phyloP scores from a whole-genome alignment of 2,113 vertebrate genomes.

The Thymallus thymallus region DNA sequence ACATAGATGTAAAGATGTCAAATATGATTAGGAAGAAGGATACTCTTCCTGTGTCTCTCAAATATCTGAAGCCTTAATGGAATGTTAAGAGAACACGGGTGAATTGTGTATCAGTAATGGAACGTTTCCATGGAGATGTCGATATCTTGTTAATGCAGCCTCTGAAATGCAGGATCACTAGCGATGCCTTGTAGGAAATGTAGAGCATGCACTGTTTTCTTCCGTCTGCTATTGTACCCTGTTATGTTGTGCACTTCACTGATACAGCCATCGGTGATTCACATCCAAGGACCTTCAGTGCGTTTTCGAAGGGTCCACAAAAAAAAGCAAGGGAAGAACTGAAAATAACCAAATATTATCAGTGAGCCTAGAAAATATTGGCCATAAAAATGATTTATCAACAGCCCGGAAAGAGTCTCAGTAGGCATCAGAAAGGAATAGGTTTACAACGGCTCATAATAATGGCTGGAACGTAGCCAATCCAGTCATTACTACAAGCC shows the following conservation, averaged over 20 bases:
- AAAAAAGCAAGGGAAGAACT: too few relatives aligned
- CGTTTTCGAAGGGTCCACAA: too few relatives aligned
- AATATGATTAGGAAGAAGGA: not conserved
- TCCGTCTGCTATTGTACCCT: slow-evolving; percentile 23
- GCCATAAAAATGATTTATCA: not conserved
- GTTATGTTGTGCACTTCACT: slow-evolving; percentile 32
- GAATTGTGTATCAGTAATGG: slow-evolving; percentile 50
- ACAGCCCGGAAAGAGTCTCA: not conserved
- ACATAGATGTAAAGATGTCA: not conserved
- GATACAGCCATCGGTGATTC: slow-evolving; percentile 3
- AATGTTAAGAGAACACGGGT: slow-evolving; percentile 44
- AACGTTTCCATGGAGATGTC: slow-evolving; percentile 71
- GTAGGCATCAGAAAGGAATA: too few relatives aligned
- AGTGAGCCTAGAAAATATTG: not conserved
- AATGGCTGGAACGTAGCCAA: too few relatives aligned
- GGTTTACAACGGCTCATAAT: too few relatives aligned
- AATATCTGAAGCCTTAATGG: slow-evolving; percentile 38
- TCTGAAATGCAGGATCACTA: slow-evolving; percentile 47
- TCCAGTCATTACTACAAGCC: too few relatives aligned
- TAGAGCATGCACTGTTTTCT: slow-evolving; percentile 20
- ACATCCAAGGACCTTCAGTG: too few relatives aligned
- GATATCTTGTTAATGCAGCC: slow-evolving; percentile 49
- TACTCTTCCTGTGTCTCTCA: slow-evolving; percentile 8
- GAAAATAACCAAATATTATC: too few relatives aligned
- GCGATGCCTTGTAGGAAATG: slow-evolving; percentile 44